Conservation (phyloP, 2,888 invertebrate species). For the Tenthredo livida region DNA sequence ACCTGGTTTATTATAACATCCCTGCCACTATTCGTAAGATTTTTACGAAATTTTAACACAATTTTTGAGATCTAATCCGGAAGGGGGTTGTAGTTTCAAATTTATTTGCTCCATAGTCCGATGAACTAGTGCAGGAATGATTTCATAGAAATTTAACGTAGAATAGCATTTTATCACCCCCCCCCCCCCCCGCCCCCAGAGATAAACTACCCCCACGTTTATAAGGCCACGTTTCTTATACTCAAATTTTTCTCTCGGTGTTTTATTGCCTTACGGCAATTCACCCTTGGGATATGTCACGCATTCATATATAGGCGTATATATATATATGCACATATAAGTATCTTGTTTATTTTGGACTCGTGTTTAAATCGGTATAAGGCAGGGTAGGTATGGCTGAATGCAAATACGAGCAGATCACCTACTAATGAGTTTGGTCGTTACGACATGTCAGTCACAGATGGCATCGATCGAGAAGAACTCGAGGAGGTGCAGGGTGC, state of each 20-base stretch:
- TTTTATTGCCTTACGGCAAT: too few relatives aligned
- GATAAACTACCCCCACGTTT: background rate
- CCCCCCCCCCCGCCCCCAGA: background rate
- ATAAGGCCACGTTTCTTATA: background rate
- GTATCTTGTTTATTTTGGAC: background rate
- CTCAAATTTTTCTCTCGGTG: background rate
- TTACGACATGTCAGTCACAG: slow-evolving; percentile 50
- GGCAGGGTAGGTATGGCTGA: background rate
- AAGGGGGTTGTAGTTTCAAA: too few relatives aligned
- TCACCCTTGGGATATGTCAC: background rate
- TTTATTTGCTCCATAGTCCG: too few relatives aligned
- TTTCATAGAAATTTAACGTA: too few relatives aligned
- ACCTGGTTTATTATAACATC: too few relatives aligned
- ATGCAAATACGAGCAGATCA: slow-evolving; percentile 46
- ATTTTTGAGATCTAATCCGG: too few relatives aligned
- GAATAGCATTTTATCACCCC: too few relatives aligned
- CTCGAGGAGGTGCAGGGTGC: slow-evolving; percentile 12
- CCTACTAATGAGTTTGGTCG: slow-evolving; percentile 51
- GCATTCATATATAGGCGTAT: background rate
- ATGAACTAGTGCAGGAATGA: too few relatives aligned
- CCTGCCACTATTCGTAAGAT: too few relatives aligned
- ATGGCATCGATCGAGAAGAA: slow-evolving; percentile 46
- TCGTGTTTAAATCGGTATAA: background rate
- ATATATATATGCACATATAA: background rate
- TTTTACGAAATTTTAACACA: too few relatives aligned